Base-by-base conservation (phyloP, 2,888 invertebrate species). In the Habroteleia sp. region DNA sequence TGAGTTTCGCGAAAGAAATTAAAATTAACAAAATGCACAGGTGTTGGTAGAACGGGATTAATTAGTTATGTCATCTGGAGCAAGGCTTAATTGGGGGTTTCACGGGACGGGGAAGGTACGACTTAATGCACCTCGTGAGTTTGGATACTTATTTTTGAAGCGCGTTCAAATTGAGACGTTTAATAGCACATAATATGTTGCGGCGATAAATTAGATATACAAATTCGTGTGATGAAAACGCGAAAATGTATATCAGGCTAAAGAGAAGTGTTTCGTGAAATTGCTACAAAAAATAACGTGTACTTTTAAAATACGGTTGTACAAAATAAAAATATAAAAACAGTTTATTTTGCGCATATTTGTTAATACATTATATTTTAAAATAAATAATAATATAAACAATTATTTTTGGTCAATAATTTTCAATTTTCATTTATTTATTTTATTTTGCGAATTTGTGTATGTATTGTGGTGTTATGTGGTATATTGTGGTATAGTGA, bases 21-120 rank as follows among this genome's bases (percentile, higher is more conserved):
- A 52, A 35, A 44, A 60, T 52, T 44, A 69, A 60, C 37, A 69
- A 69, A 60, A 52, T 20, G 48, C 69, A 41, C 69, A 69, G 69
- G 60, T 69, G 69, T 60, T 5, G 41, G 29, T 31, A 13, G 39
- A 46, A 20, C 54, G 37, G 60, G 25, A 69, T 69, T 69, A 62
- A 69, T 69, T 62, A 69, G 16, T 25, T 56, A 31, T 31, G 56
- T 66, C 68, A 60, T 69, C 50, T 60, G 23, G 58, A 41, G 41
- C 56, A 31, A 3, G 3, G 39, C 17, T 58, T 60, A 52, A 69
- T 69, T 68, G 42, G 10, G 17, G 17, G 27, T 44, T 65, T 50
- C 44, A 44, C 35, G 46, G 46, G 13, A n/a, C 20, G 17, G 42
- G 37, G 14, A 5, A 11, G 27, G 35, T 14, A 42, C 2, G 33